phyloP scores from a whole-genome alignment of 2,113 vertebrate genomes.

The Antennarius striatus region DNA sequence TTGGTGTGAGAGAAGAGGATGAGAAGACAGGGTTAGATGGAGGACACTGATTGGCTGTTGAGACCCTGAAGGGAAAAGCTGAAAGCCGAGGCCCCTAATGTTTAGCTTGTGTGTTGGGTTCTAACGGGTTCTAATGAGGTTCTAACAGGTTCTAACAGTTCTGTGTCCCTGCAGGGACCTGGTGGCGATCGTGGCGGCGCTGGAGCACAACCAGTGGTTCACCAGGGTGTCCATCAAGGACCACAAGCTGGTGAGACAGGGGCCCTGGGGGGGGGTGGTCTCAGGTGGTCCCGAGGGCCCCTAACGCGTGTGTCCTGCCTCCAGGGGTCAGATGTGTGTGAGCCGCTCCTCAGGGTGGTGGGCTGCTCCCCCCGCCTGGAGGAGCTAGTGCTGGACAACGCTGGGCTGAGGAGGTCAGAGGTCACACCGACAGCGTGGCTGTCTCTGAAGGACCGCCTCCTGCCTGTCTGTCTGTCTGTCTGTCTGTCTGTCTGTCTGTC shows the following conservation, averaged over 20 bases:
- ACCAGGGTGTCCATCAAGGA: slow-evolving; percentile 92
- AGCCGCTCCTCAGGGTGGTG: slow-evolving; percentile 90
- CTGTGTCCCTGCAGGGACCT: slow-evolving; percentile 84
- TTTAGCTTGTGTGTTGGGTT: too few species aligned
- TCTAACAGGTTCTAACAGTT: slow-evolving; percentile 41
- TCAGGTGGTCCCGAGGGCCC: too few species aligned
- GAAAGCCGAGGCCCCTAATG: too few species aligned
- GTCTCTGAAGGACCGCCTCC: too few species aligned
- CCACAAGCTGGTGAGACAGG: slow-evolving; percentile 85
- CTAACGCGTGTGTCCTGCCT: neutral
- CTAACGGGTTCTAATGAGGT: too few species aligned
- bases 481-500: neutral
- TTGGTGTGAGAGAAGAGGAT: too few species aligned
- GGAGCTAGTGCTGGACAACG: slow-evolving; percentile 93
- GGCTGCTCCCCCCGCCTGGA: slow-evolving; percentile 88
- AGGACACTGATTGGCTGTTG: too few species aligned
- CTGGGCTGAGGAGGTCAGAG: slow-evolving; percentile 90
- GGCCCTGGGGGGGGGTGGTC: too few species aligned
- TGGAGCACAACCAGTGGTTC: slow-evolving; percentile 98
- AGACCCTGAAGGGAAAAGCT: too few species aligned
- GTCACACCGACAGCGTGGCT: neutral
- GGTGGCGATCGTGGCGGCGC: slow-evolving; percentile 89
- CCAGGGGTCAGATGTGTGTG: slow-evolving; percentile 90
- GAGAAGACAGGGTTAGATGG: too few species aligned
- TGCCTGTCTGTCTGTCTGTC: neutral